These are phyloP conservation scores for Corydoras sp. DNA, from an alignment of 2,113 vertebrate species.

Conservation along the genomic window DNA sequence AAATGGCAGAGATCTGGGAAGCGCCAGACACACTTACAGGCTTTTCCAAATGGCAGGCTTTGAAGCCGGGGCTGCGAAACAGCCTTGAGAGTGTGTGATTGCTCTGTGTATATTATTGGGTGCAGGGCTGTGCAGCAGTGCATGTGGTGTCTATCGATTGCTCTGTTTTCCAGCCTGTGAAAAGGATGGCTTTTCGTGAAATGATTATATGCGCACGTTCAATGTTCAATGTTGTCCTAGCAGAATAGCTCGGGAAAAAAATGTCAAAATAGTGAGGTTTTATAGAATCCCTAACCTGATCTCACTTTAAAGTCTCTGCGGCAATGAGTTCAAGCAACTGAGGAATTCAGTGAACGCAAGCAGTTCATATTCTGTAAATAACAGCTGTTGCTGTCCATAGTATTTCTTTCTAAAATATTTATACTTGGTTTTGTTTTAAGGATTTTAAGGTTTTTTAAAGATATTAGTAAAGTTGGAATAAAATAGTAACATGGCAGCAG, in stretches of 20 bases:
- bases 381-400: too few species aligned
- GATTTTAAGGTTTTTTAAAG: too few species aligned
- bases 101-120: constrained; percentile 12
- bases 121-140: constrained; percentile 17
- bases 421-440: too few species aligned
- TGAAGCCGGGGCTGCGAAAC: constrained; percentile 38
- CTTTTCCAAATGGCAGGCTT: constrained; percentile 30
- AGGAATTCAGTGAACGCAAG: too few species aligned
- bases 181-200: constrained; percentile 34
- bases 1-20: constrained; percentile 16
- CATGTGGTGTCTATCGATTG: constrained; percentile 42
- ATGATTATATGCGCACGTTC: constrained; percentile 25
- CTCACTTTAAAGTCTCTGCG: too few species aligned
- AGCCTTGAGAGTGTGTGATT: constrained; percentile 43
- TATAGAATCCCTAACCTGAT: too few species aligned
- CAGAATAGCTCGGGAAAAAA: background rate
- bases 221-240: background rate
- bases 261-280: too few species aligned
- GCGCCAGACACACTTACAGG: constrained; percentile 29
- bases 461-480: too few species aligned
- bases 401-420: too few species aligned
- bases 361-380: too few species aligned
- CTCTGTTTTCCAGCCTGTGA: constrained; percentile 44
- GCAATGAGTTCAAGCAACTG: too few species aligned
- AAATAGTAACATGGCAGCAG: too few species aligned